Evolutionary conservation across 2,888 invertebrate genomes (phyloP).

Genomic region (Ormyrus labotus): DNA sequence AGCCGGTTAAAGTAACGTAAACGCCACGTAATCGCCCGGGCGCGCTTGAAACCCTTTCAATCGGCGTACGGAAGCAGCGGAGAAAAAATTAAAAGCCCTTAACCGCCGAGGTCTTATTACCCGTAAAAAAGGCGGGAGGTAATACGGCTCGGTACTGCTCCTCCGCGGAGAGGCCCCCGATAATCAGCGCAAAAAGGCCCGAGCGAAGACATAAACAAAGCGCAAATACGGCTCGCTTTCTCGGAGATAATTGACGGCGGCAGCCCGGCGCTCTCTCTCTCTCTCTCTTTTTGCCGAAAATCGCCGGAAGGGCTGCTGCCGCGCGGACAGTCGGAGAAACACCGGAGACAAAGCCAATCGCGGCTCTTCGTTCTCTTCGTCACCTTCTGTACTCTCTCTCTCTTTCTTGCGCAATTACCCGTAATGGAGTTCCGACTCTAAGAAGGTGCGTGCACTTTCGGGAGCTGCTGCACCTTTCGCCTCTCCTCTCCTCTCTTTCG

Average conservation of each 20-base stretch:
- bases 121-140: not conserved
- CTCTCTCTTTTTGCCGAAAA: too few relatives aligned
- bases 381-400: not conserved
- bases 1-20: too few relatives aligned
- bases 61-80: not conserved
- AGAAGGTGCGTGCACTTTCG: conserved; percentile 32
- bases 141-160: not conserved
- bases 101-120: conserved; percentile 14
- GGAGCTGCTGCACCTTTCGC: conserved; percentile 42
- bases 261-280: too few relatives aligned
- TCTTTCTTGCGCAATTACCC: too few relatives aligned
- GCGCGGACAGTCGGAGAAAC: too few relatives aligned
- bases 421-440: not conserved
- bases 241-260: conserved; percentile 27
- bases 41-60: too few relatives aligned
- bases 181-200: not conserved
- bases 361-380: conserved; percentile 17
- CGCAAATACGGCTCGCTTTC: conserved; percentile 11
- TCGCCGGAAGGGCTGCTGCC: too few relatives aligned
- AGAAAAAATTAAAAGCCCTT: conserved; percentile 21
- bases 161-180: not conserved
- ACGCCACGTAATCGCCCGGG: too few relatives aligned
- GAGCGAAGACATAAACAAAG: conserved; percentile 27
- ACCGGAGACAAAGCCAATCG: too few relatives aligned
- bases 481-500: not conserved